Base-by-base conservation (phyloP, 2,888 invertebrate species). In the Napeogenes sylphis region DNA sequence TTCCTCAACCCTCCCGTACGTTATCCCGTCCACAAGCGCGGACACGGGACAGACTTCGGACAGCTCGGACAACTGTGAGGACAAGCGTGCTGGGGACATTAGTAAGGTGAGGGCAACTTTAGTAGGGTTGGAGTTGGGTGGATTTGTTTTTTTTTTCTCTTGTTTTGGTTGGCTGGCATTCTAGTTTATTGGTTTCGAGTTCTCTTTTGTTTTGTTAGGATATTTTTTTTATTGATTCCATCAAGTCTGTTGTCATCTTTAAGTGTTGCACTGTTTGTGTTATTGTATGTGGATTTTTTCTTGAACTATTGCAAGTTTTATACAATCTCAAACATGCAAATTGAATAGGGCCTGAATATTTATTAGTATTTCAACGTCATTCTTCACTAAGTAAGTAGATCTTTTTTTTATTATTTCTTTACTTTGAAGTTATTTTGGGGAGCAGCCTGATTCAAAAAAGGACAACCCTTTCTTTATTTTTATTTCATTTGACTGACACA, bases 1-100 rank as follows among this genome's bases (percentile, higher is more conserved):
- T 42, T 81, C 80, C 2, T 77, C 89, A 0, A 90, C 91, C 5
- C 74, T 91, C 67, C 91, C 91, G 2, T 91, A 91, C 73, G 87
- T 91, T 35, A 87, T 91, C 45, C 91, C 90, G 2, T 90, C 90
- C 71, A 88, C 88, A 12, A 83, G 80, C 67, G 77, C 78, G 12
- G 90, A 89, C 73, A 74, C 84, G 0, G 90, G 90, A 0, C 90
- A 89, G 68, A 85, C 87, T 4, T 88, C 88, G 2, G 89, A 90
- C 71, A 88, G 87, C 71, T 89, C 90, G 2, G 89, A 90, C 55
- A 82, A 77, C 65, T 75, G 75, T 14, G 90, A 90, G 45, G 90
- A 90, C 68, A 90, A 88, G 68, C 75, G 85, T 61, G 55, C 74
- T 45, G 78, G 75, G 33, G 89, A 87, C 60, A 82, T 80, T 47